These are phyloP conservation scores for Hemistola chrysoprasaria DNA, from an alignment of 2,888 invertebrate genomes.

Conservation along the genomic window DNA sequence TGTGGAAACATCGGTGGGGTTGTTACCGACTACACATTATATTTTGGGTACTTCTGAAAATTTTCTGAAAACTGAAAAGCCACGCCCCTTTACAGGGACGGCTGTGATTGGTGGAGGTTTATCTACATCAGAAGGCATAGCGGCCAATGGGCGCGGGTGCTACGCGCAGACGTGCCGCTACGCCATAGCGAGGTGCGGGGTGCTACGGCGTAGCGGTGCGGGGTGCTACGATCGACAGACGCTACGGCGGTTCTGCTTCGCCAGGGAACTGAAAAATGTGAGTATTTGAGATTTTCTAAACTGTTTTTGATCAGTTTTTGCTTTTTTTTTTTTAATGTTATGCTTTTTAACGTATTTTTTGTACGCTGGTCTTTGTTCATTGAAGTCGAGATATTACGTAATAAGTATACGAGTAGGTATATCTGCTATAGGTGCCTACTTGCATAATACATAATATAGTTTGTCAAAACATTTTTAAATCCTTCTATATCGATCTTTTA, in stretches of 20 bases:
- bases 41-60: conserved; percentile 69
- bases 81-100: conserved; percentile 68
- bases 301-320: conserved; percentile 9
- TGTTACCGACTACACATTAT: conserved; percentile 45
- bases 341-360: conserved; percentile 5
- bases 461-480: too few species aligned
- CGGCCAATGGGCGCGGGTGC: conserved; percentile 64
- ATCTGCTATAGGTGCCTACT: too few species aligned
- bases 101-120: conserved; percentile 59
- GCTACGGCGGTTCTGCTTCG: conserved; percentile 69
- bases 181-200: conserved; percentile 64
- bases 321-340: conserved; percentile 7
- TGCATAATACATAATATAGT: too few species aligned
- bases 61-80: conserved; percentile 75
- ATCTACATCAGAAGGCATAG: conserved; percentile 57
- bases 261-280: conserved; percentile 68
- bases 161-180: conserved; percentile 74
- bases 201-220: conserved; percentile 56
- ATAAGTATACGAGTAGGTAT: too few species aligned
- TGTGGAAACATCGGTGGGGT: conserved; percentile 52
- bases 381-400: too few species aligned
- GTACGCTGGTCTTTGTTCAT: neutral
- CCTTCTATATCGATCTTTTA: too few species aligned
- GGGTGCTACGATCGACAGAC: conserved; percentile 62
- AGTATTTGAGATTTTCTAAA: conserved; percentile 40